Percentiles rank a stretch among this genome's conserved stretches.
Conservation (phyloP, 2,888 invertebrate species). For the Spodoptera exigua region DNA sequence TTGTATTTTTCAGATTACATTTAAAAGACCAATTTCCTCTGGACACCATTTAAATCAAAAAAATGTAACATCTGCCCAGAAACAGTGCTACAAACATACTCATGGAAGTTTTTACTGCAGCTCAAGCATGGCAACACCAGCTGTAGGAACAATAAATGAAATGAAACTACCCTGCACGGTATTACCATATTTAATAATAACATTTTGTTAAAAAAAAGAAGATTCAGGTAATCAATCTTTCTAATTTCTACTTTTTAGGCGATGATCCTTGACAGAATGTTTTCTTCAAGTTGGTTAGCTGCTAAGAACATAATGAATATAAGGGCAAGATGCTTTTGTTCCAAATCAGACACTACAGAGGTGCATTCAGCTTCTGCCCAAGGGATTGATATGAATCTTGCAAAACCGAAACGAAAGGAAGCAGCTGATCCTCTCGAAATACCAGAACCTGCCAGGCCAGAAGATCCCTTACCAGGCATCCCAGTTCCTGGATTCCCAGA, state of each 20-base stretch:
- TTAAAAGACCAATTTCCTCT: conserved; percentile 2
- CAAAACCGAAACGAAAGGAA: conserved; percentile 14
- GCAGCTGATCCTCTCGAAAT: conserved; percentile 21
- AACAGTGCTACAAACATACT: neutral
- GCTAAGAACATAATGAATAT: neutral
- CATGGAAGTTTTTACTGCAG: conserved; percentile 5
- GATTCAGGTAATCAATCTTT: conserved; percentile 5
- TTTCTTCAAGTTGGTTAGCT: neutral
- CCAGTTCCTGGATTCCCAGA: conserved; percentile 34
- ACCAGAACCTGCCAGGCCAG: conserved; percentile 25
- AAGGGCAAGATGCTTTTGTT: neutral
- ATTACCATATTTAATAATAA: neutral
- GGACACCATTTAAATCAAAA: conserved; percentile 7
- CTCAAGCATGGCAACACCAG: neutral
- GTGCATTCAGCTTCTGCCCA: neutral
- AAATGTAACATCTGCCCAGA: neutral
- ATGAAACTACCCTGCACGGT: neutral
- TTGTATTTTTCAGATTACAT: conserved; percentile 8
- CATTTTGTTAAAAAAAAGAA: neutral
- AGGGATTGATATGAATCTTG: conserved; percentile 25
- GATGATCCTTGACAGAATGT: neutral
- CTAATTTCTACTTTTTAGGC: conserved; percentile 18
- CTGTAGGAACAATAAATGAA: neutral
- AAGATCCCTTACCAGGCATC: conserved; percentile 35
- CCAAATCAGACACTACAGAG: neutral